phyloP scores from a whole-genome alignment of 1,140 invertebrate species.

The Calliphora vicina region DNA sequence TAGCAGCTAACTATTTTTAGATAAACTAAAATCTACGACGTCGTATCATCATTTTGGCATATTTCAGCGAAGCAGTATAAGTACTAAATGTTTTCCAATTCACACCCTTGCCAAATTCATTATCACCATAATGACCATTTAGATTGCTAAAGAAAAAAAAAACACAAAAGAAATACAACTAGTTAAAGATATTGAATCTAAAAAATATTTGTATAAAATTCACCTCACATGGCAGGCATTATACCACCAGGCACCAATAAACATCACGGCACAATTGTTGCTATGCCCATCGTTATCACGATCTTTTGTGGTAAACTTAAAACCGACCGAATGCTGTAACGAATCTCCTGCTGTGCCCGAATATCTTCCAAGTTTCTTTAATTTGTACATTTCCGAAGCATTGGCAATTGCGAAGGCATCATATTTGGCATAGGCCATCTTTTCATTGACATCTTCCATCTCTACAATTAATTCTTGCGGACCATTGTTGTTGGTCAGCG shows the following conservation, averaged over 20 bases:
- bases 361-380: slow-evolving; percentile 71
- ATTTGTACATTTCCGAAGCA: slow-evolving; percentile 71
- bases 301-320: slow-evolving; percentile 75
- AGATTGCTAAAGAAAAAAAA: not conserved
- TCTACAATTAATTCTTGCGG: slow-evolving; percentile 71
- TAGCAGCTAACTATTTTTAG: too few species aligned
- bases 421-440: slow-evolving; percentile 70
- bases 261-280: slow-evolving; percentile 71
- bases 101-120: not conserved
- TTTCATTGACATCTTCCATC: slow-evolving; percentile 67
- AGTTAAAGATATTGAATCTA: not conserved
- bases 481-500: slow-evolving; percentile 66
- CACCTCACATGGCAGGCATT: slow-evolving; percentile 61
- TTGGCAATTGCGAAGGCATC: slow-evolving; percentile 72
- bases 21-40: not conserved
- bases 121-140: slow-evolving; percentile 4
- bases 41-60: slow-evolving; percentile 11
- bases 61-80: not conserved
- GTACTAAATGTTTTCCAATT: not conserved
- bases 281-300: slow-evolving; percentile 75
- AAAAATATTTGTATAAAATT: not conserved
- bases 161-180: not conserved
- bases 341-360: slow-evolving; percentile 74
- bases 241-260: slow-evolving; percentile 74
- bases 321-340: slow-evolving; percentile 71